Base-by-base conservation (phyloP, 2,113 vertebrate species). In the Centrocercus urophasianus region DNA sequence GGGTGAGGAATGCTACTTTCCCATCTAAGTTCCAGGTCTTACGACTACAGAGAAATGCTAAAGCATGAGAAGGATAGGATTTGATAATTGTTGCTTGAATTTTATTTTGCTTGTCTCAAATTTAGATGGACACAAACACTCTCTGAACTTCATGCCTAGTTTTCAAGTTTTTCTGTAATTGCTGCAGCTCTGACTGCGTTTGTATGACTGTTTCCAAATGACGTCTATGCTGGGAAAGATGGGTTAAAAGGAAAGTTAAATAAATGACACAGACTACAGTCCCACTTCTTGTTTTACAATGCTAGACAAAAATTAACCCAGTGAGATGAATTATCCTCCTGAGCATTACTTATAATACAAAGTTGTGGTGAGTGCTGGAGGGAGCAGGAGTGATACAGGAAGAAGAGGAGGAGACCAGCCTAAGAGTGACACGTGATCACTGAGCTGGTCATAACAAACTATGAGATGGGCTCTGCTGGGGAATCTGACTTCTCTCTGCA, bases 211-310 rank as follows among this genome's bases (percentile, higher is more conserved):
- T 3, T 3, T 84, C 57, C n/a, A 72, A 86, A 67, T 78, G 6
- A 36, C 30, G 6, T 79, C 25, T 30, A 12, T 90, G 76, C 89
- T 90, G 82, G n/a, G 71, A 72, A 84, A 92, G 82, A 87, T 43
- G 52, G 59, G 63, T 92, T 96, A 93, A 95, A 84, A 95, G 40
- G 36, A 87, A 87, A 87, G 32, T 40, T 52, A 87, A 85, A 75
- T 48, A 91, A 60, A 80, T 75, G 34, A 61, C 11, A 72, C 16
- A 82, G 65, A 47, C 78, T 90, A 91, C 78, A 89, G 94, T 79
- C 56, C n/a, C 34, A 40, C 27, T 50, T 91, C 67, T 90, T 79
- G 16, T 86, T 91, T 88, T 90, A 34, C 7, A 65, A 3, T 94
- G 60, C 60, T 27, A 70, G 64, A 64, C 79, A 90, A 69, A 93